Base-by-base conservation (phyloP, 2,797 vertebrate species). In the Gymnothorax reevesii region DNA sequence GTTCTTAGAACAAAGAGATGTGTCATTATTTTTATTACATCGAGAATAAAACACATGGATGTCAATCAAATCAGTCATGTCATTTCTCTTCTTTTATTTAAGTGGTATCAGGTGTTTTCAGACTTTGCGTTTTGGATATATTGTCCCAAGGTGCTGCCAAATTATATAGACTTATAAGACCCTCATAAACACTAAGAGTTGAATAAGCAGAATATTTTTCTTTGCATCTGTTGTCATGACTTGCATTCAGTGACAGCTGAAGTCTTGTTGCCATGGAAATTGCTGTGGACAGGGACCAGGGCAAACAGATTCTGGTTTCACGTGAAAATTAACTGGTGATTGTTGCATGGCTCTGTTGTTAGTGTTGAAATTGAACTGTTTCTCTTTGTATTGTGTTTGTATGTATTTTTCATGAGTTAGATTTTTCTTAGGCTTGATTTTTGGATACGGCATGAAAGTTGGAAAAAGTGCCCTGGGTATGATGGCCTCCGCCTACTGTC, bases 1-100 rank as follows among this genome's bases (percentile, higher is more conserved):
- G 84, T 90, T 92, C 86, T 88, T 93, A 93, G 92, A 94, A 93
- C 91, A 95, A 95, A 95, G 83, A 88, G 88, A 93, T 90, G 55
- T 95, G 95, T 95, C 90, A 93, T 95, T 96, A 96, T 96, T 96
- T 96, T 96, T 96, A 94, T 94, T 96, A 96, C 95, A 94, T 95
- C 94, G 94, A 95, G 83, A 87, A 95, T 95, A 95, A 96, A 97
- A 95, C 87, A 94, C 90, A 89, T 94, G 90, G 86, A 95, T 95
- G 95, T 95, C 88, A 12, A 90, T 88, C 85, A 75, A 52, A 73
- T 71, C 22, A 10, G 33, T 9, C 42, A 52, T 7, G 57, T 42
- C 25, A 57, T 49, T 90, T 52, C 79, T 83, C 84, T 22, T 52
- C 49, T 57, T 10, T 83, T 20, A 52, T 83, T 71, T 13, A 71